Evolutionary conservation across 2,888 invertebrate species (phyloP).

Genomic region (Ferdinandea cuprea): DNA sequence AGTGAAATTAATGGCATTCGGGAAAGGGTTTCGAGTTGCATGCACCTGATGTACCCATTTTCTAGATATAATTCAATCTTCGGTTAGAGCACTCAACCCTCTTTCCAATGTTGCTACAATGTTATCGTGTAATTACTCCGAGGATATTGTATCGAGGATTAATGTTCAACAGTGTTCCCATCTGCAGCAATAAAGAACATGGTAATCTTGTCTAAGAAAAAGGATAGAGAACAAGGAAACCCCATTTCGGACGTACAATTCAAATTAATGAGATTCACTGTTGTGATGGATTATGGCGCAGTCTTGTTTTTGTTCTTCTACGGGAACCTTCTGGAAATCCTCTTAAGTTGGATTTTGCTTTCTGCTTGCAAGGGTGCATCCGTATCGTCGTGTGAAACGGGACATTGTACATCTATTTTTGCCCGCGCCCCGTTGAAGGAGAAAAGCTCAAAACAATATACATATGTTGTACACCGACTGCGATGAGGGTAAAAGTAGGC

Average conservation of each 20-base stretch:
- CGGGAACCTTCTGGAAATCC: conserved; percentile 12
- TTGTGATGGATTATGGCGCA: conserved; percentile 49
- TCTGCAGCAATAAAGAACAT: conserved; percentile 26
- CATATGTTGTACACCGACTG: background rate
- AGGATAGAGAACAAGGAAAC: conserved; percentile 23
- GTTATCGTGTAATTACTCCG: conserved; percentile 30
- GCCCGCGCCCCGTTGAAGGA: background rate
- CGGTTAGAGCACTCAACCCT: conserved; percentile 15
- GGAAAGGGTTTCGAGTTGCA: conserved; percentile 16
- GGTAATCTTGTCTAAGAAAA: conserved; percentile 44
- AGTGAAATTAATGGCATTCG: conserved; percentile 23
- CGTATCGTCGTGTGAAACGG: background rate
- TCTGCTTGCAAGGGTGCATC: conserved; percentile 20
- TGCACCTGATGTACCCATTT: conserved; percentile 1
- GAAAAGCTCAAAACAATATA: conserved; percentile 40
- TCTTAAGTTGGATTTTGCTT: conserved; percentile 27
- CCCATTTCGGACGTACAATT: conserved; percentile 36
- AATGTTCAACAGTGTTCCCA: conserved; percentile 35
- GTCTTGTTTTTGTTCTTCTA: conserved; percentile 2
- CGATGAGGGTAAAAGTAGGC: conserved; percentile 24
- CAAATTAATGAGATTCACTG: conserved; percentile 53
- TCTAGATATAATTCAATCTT: conserved; percentile 29
- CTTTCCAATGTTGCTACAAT: conserved; percentile 12
- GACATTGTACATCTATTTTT: background rate
- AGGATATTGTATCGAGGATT: conserved; percentile 31